Conservation (phyloP, 2,888 invertebrate species). For the Eupithecia subfuscata region DNA sequence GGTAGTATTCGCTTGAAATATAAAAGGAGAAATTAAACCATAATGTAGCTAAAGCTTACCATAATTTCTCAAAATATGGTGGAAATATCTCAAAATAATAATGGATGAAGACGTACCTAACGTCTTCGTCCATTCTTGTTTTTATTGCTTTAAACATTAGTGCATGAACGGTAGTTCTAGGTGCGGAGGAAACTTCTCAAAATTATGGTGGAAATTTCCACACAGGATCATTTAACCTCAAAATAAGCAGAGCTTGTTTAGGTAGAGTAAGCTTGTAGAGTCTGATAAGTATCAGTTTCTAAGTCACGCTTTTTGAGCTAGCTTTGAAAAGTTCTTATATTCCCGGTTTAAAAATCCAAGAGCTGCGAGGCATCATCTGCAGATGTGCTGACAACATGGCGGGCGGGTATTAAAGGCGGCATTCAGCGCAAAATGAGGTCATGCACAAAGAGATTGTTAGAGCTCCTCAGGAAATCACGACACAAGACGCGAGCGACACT, state of each 20-base stretch:
- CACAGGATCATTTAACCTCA: neutral
- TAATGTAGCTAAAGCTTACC: neutral
- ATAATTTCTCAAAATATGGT: neutral
- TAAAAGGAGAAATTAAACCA: neutral
- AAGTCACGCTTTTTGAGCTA: neutral
- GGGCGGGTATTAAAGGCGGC: constrained; percentile 56
- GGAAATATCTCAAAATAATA: neutral
- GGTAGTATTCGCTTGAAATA: neutral
- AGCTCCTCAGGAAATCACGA: constrained; percentile 69
- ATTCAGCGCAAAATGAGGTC: constrained; percentile 73
- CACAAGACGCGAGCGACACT: constrained; percentile 39
- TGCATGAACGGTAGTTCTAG: no score
- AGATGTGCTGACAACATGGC: constrained; percentile 60
- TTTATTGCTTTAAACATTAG: no score
- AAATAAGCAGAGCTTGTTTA: neutral
- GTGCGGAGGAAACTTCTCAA: neutral
- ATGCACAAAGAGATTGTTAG: constrained; percentile 74
- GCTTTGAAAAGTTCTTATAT: neutral
- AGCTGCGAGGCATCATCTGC: constrained; percentile 47
- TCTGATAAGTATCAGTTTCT: neutral
- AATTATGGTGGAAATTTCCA: neutral
- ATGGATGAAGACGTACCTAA: no score
- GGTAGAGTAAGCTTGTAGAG: neutral
- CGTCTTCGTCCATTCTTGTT: no score
- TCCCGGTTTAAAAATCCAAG: constrained; percentile 33